Evolutionary conservation across 2,113 vertebrate genomes (phyloP), one percentile per base, ranked within the genome.

Genomic region (Pogona vitticeps): DNA sequence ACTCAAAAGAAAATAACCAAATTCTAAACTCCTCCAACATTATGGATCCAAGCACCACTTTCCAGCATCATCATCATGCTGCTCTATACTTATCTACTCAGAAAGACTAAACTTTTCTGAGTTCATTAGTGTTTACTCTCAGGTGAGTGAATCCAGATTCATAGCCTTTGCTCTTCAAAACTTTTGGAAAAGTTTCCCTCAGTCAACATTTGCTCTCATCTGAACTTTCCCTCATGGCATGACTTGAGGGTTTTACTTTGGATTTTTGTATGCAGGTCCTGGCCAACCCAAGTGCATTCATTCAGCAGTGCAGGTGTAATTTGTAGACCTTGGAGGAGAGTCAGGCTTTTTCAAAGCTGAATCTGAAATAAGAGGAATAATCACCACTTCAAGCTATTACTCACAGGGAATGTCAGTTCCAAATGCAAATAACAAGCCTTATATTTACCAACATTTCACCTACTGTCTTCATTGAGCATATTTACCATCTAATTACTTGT

Each of bases 291-390:
- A 20, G 52, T 14, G 31, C 75, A 87, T 42, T 31, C 80, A 14
- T 31, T 80, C 33, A 56, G 61, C 42, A 76, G 28, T 61, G 71
- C 42, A 70, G 70, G 77, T 85, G 36, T 81, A 85, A 85, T 84
- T 85, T 80, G 85, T 80, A 36, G 21, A 65, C 78, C 38, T n/a
- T 81, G 70, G 67, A 88, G 33, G 59, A 85, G 36, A 81, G 38
- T 80, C 63, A 67, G 77, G 36, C 46, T 76, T 65, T 42, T 28
- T 61, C 26, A 18, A 5, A 75, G 56, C 68, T 76, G 80, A 88
- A 76, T 88, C 59, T 81, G 71, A 88, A 85, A 76, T 59, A 68
- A 81, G 71, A 85, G 36, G 59, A 88, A 82, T 87, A 87, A 87
- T 87, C 85, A 67, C 85, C 59, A 87, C n/a, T 61, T 42, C 76